Conservation (phyloP, 2,888 invertebrate genomes). For the Eulithis prunata region DNA sequence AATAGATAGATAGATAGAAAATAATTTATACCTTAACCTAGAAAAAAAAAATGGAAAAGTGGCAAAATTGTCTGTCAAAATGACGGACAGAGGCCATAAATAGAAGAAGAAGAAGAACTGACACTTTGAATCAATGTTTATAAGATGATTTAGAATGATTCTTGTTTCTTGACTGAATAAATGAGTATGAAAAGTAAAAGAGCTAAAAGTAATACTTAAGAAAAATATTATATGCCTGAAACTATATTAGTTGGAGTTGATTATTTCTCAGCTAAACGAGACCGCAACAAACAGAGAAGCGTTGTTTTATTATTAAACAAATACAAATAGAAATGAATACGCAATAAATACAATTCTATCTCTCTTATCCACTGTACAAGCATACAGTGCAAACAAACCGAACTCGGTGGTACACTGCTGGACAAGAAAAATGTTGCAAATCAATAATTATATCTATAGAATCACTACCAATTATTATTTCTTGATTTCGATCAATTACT, state of each 20-base stretch:
- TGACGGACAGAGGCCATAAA: too few relatives aligned
- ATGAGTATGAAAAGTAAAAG: too few relatives aligned
- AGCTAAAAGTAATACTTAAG: too few relatives aligned
- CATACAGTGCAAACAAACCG: conserved; percentile 58
- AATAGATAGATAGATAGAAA: too few relatives aligned
- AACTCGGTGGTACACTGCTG: conserved; percentile 38
- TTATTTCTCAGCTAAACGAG: conserved; percentile 33
- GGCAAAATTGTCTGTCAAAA: too few relatives aligned
- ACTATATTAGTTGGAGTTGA: conserved; percentile 20
- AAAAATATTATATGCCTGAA: background rate
- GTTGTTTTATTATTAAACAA: conserved; percentile 69
- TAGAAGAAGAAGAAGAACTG: too few relatives aligned
- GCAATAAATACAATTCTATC: conserved; percentile 74
- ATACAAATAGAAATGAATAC: conserved; percentile 60
- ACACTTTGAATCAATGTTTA: too few relatives aligned
- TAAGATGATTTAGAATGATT: too few relatives aligned
- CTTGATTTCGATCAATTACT: background rate
- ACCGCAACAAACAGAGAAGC: conserved; percentile 47
- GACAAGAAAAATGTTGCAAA: conserved; percentile 23
- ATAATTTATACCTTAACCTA: too few relatives aligned
- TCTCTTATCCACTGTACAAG: conserved; percentile 67
- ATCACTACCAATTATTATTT: background rate
- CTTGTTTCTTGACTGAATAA: too few relatives aligned
- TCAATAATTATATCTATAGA: background rate
- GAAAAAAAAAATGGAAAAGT: too few relatives aligned